phyloP scores from a whole-genome alignment of 2,113 vertebrate species.

The Piprites chloris region DNA sequence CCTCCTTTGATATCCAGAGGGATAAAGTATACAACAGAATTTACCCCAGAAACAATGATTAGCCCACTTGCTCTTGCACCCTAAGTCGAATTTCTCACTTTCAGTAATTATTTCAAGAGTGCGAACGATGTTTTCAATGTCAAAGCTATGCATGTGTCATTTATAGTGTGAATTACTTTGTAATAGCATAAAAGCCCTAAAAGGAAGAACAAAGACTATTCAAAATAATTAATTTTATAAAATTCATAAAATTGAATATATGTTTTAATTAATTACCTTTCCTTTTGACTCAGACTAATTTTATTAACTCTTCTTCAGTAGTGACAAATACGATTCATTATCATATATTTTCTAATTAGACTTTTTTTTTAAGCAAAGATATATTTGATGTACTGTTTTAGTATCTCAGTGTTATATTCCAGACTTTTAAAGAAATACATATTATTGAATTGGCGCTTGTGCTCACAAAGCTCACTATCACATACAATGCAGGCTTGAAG shows the following conservation, averaged over 20 bases:
- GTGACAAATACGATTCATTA: background rate
- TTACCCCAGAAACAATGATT: background rate
- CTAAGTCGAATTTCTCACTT: background rate
- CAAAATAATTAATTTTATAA: constrained; percentile 7
- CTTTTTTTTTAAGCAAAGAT: background rate
- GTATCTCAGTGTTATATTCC: background rate
- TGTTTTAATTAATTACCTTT: constrained; percentile 36
- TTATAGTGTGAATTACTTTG: background rate
- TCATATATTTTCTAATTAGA: background rate
- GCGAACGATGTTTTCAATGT: background rate
- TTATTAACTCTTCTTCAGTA: constrained; percentile 21
- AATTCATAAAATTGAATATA: background rate
- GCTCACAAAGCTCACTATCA: background rate
- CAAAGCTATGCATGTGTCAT: background rate
- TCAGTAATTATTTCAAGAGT: background rate
- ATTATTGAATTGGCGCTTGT: background rate
- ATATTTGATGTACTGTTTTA: background rate
- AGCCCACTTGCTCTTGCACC: background rate
- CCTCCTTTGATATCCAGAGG: background rate
- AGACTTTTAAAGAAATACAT: background rate
- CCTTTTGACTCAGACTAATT: background rate
- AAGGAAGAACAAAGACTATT: background rate
- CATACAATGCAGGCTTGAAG: background rate
- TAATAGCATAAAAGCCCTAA: background rate
- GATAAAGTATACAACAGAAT: background rate